A percentile compares a stretch with the other conserved stretches of the same genome.
Evolutionary conservation across 2,797 vertebrate genomes (phyloP).

Genomic region (Streptopelia turtur): DNA sequence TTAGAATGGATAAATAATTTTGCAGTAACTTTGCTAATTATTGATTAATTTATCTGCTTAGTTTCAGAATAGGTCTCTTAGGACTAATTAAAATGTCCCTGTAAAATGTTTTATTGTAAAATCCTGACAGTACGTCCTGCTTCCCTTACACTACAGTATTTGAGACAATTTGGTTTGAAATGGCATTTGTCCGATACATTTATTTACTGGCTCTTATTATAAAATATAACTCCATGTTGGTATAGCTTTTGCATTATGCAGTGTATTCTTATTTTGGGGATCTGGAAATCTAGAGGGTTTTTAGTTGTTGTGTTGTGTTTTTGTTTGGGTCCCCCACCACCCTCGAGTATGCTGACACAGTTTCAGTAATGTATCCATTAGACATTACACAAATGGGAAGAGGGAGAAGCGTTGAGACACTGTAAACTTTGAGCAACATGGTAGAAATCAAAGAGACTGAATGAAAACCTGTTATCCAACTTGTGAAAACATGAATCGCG

Average conservation of each 20-base stretch:
- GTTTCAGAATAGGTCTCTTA: not conserved
- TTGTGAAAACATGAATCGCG: not conserved
- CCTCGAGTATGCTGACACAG: not conserved
- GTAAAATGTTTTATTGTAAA: not conserved
- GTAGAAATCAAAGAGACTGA: not conserved
- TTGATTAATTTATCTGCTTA: not conserved
- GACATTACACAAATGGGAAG: not conserved
- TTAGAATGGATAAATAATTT: not conserved
- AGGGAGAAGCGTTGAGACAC: not conserved
- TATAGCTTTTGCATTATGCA: not conserved
- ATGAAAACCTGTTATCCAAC: not conserved
- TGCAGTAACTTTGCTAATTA: not conserved
- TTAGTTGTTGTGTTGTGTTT: not conserved
- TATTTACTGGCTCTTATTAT: not conserved
- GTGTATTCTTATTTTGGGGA: not conserved
- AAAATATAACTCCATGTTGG: not conserved
- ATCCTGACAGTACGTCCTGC: not conserved
- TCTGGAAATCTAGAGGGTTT: not conserved
- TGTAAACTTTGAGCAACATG: not conserved
- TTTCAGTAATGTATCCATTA: not conserved
- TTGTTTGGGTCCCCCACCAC: not conserved
- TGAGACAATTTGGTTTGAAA: not conserved
- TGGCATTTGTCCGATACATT: not conserved
- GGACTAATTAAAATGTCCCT: not conserved
- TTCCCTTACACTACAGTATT: not conserved